phyloP scores from a whole-genome alignment of 2,113 vertebrate genomes.

The Mus pahari region DNA sequence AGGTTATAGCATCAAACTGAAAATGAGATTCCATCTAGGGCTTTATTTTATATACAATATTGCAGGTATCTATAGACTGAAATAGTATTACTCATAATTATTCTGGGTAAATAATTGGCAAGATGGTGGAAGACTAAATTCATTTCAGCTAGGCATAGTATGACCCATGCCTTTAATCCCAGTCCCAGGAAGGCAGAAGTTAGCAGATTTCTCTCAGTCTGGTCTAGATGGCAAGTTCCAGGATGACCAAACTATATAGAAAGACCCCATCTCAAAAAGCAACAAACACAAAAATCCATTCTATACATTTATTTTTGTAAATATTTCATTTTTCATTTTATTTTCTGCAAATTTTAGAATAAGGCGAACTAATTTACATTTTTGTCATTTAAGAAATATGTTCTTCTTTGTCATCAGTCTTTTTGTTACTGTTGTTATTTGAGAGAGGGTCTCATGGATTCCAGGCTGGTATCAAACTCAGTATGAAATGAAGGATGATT shows the following conservation, averaged over 20 bases:
- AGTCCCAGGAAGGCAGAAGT: background rate
- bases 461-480: background rate
- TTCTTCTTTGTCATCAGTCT: background rate
- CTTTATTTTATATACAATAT: background rate
- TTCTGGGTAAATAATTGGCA: slow-evolving; percentile 32
- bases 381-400: slow-evolving; percentile 7
- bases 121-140: background rate
- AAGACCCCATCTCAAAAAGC: background rate
- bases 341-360: background rate
- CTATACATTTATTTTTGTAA: background rate
- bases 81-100: slow-evolving; percentile 3
- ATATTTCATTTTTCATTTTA: background rate
- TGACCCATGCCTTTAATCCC: background rate
- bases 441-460: background rate
- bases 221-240: background rate
- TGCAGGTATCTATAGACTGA: background rate
- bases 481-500: background rate
- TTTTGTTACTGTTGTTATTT: background rate
- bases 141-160: background rate
- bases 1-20: slow-evolving; percentile 41
- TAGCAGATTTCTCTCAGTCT: background rate
- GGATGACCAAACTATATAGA: background rate
- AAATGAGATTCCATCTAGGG: slow-evolving; percentile 29
- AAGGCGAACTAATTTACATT: background rate
- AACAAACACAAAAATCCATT: background rate